Conservation (phyloP, 2,888 invertebrate genomes). For the Branchipolynoe longqiensis region DNA sequence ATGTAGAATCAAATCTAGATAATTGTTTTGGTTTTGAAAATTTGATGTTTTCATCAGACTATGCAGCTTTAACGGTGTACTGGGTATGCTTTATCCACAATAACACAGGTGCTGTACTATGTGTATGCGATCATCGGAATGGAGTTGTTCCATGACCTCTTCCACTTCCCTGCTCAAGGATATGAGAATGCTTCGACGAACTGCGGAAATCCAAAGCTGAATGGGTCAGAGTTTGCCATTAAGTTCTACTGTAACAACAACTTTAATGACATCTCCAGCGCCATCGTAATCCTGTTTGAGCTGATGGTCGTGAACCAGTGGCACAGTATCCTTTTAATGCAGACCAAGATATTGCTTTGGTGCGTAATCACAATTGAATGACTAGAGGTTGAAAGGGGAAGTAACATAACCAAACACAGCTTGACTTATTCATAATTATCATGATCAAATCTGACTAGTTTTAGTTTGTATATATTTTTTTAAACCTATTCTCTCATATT, state of each 20-base stretch:
- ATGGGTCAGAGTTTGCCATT: slow-evolving; percentile 80
- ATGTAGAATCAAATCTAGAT: too few relatives aligned
- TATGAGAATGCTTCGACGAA: slow-evolving; percentile 69
- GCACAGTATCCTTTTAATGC: slow-evolving; percentile 82
- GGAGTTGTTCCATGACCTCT: slow-evolving; percentile 81
- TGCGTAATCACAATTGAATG: too few relatives aligned
- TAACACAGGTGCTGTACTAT: slow-evolving; percentile 82
- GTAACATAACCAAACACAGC: too few relatives aligned
- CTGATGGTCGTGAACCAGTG: slow-evolving; percentile 84
- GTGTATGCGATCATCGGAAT: slow-evolving; percentile 83
- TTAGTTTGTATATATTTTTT: too few relatives aligned
- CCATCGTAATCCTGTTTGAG: slow-evolving; percentile 83
- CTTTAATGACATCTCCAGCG: slow-evolving; percentile 82
- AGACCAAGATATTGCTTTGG: too few relatives aligned
- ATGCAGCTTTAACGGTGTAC: too few relatives aligned
- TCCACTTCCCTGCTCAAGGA: slow-evolving; percentile 77
- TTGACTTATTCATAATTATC: too few relatives aligned
- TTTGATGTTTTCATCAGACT: too few relatives aligned
- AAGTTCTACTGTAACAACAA: slow-evolving; percentile 83
- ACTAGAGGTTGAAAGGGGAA: too few relatives aligned
- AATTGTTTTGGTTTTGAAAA: too few relatives aligned
- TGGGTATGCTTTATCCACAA: neutral
- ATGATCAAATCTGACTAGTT: too few relatives aligned
- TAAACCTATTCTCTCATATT: too few relatives aligned
- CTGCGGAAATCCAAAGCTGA: slow-evolving; percentile 80